Evolutionary conservation across 2,888 invertebrate genomes (phyloP).

Genomic region (Alsophila aescularia): DNA sequence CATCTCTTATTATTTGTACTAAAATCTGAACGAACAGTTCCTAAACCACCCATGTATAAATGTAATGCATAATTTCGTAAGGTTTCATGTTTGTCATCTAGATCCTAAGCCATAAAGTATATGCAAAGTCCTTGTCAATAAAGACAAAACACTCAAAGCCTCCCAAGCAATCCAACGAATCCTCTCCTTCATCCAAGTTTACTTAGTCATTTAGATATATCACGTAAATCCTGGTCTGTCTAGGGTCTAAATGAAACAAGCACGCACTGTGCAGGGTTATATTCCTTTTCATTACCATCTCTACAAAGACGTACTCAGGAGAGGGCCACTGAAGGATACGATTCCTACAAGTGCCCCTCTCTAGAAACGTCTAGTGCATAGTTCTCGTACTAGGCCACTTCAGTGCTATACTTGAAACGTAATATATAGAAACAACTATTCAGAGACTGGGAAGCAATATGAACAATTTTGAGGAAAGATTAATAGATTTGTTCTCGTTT

Average conservation of each 20-base stretch:
- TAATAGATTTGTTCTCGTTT: not conserved
- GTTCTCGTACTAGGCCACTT: constrained; percentile 1
- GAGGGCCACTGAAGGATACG: not conserved
- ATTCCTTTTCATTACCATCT: not conserved
- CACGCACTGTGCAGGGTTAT: not conserved
- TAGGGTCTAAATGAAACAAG: constrained; percentile 3
- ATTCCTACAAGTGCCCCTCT: not conserved
- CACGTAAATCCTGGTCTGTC: not conserved
- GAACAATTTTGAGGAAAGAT: not conserved
- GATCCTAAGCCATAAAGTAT: too few species aligned
- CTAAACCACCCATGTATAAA: too few species aligned
- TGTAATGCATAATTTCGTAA: too few species aligned
- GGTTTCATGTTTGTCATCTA: too few species aligned
- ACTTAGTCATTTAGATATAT: not conserved
- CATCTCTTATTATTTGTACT: too few species aligned
- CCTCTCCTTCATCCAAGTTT: not conserved
- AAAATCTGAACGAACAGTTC: too few species aligned
- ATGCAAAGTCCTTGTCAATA: not conserved
- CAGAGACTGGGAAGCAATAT: not conserved
- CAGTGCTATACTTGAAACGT: not conserved
- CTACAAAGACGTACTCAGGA: not conserved
- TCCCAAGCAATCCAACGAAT: not conserved
- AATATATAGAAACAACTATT: not conserved
- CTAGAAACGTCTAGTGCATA: constrained; percentile 3
- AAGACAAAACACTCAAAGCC: not conserved